phyloP scores from a whole-genome alignment of 1,140 invertebrate species.

The Gonatopus flavifemur region DNA sequence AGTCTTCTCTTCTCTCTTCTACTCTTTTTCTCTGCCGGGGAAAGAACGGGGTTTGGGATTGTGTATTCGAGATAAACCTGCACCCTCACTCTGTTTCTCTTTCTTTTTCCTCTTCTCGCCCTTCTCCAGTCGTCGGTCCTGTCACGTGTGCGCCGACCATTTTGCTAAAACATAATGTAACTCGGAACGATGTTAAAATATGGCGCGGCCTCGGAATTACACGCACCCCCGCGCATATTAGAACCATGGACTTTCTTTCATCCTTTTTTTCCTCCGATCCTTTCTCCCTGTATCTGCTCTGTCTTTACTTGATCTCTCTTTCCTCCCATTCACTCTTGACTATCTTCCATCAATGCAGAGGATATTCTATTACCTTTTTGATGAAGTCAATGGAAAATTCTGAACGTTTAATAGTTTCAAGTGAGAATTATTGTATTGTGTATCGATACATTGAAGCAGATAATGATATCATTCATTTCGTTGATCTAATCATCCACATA shows the following conservation, averaged over 20 bases:
- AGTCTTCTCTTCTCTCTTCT: neutral
- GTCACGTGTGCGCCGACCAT: slow-evolving; percentile 56
- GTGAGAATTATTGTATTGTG: too few relatives aligned
- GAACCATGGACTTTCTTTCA: slow-evolving; percentile 17
- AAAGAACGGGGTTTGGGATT: slow-evolving; percentile 45
- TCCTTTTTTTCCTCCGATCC: neutral
- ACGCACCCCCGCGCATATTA: slow-evolving; percentile 34
- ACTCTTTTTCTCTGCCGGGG: slow-evolving; percentile 8
- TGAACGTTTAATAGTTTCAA: too few relatives aligned
- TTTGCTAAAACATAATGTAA: slow-evolving; percentile 55
- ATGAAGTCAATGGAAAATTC: too few relatives aligned
- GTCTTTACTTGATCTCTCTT: too few relatives aligned
- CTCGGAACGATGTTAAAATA: slow-evolving; percentile 53
- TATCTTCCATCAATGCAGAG: too few relatives aligned
- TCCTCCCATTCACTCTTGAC: too few relatives aligned
- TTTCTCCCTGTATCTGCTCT: neutral
- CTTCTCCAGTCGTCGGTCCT: slow-evolving; percentile 34
- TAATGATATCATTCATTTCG: too few relatives aligned
- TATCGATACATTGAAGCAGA: too few relatives aligned
- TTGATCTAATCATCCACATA: too few relatives aligned
- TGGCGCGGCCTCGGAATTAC: slow-evolving; percentile 43
- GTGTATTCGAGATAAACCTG: slow-evolving; percentile 58
- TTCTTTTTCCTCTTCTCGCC: too few relatives aligned
- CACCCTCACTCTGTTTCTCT: too few relatives aligned
- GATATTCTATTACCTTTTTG: too few relatives aligned